Evolutionary conservation across 2,113 vertebrate genomes (phyloP).

Genomic region (Sardina pilchardus): DNA sequence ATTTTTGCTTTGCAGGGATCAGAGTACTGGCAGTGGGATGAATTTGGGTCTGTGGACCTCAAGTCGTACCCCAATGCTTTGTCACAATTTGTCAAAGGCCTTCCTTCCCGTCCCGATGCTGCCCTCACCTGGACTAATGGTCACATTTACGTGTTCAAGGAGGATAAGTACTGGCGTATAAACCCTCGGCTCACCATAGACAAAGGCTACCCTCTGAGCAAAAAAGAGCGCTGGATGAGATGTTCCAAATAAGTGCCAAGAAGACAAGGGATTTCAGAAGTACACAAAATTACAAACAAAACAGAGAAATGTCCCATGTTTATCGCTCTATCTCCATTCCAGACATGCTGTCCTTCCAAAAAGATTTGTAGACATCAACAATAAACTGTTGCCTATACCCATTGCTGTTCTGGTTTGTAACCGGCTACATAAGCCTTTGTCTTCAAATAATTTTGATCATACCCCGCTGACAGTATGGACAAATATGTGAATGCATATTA

Average conservation of each 20-base stretch:
- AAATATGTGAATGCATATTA: too few relatives aligned
- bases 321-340: too few relatives aligned
- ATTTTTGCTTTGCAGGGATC: constrained; percentile 54
- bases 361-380: too few relatives aligned
- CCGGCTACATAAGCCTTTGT: too few relatives aligned
- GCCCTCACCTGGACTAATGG: constrained; percentile 73
- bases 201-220: constrained; percentile 70
- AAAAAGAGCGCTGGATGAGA: constrained; percentile 72
- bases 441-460: too few relatives aligned
- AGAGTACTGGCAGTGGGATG: constrained; percentile 82
- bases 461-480: too few relatives aligned
- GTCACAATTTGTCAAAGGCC: constrained; percentile 66
- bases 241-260: constrained; percentile 61
- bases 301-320: too few relatives aligned
- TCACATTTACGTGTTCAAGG: constrained; percentile 77
- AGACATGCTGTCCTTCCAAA: too few relatives aligned
- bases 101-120: constrained; percentile 66
- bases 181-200: constrained; percentile 67
- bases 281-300: background rate
- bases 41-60: constrained; percentile 67
- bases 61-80: constrained; percentile 69
- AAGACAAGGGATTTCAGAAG: background rate
- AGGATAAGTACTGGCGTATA: constrained; percentile 73
- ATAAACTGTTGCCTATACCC: too few relatives aligned
- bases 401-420: too few relatives aligned